Conservation (phyloP, 1,140 invertebrate species). For the Neodiprion virginianus region DNA sequence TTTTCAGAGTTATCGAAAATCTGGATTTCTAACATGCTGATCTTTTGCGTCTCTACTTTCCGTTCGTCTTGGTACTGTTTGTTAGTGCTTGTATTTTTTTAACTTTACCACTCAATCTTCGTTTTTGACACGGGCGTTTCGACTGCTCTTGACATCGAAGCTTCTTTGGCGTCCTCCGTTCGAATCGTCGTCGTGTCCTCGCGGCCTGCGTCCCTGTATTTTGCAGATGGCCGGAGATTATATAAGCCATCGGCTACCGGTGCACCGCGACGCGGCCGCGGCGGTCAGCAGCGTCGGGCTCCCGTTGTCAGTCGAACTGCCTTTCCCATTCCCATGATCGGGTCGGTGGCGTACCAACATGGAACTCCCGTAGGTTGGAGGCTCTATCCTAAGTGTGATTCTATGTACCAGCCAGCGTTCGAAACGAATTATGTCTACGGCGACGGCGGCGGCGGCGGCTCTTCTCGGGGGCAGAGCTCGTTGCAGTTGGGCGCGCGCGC, state of each 20-base stretch:
- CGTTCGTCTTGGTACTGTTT: not conserved
- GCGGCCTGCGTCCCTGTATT: constrained; percentile 30
- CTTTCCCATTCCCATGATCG: constrained; percentile 2
- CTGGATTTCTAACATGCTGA: too few relatives aligned
- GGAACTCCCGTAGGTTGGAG: constrained; percentile 4
- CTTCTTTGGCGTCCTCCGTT: too few relatives aligned
- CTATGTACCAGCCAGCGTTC: constrained; percentile 46
- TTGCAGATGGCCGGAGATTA: constrained; percentile 32
- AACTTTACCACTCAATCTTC: too few relatives aligned
- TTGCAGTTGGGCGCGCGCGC: not conserved
- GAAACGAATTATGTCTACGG: constrained; percentile 45
- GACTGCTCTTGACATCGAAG: too few relatives aligned
- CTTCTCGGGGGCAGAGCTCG: not conserved
- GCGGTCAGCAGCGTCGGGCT: constrained; percentile 23
- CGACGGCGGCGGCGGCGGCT: constrained; percentile 9
- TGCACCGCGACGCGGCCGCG: not conserved
- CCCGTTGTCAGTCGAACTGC: not conserved
- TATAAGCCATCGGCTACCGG: constrained; percentile 35
- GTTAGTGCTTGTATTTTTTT: not conserved
- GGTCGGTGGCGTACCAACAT: not conserved
- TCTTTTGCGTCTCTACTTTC: too few relatives aligned
- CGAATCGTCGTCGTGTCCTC: too few relatives aligned
- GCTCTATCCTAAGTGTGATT: constrained; percentile 53
- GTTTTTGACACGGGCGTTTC: too few relatives aligned
- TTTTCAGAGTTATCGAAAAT: too few relatives aligned